These are phyloP conservation scores for Triplophysa yarkandensis DNA, from an alignment of 2,797 vertebrate species.

Conservation along the genomic window DNA sequence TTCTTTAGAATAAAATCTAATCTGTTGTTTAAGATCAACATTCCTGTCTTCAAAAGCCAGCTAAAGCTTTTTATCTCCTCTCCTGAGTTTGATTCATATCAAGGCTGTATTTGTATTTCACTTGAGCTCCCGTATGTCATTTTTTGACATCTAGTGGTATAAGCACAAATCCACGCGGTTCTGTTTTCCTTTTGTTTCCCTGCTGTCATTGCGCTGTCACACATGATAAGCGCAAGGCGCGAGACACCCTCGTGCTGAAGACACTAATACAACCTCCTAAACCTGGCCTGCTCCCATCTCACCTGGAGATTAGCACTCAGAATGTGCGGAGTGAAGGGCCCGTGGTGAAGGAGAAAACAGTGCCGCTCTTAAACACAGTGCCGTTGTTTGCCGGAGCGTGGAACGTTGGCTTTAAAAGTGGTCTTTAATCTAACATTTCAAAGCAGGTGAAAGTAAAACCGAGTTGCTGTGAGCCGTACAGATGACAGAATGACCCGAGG, in stretches of 20 bases:
- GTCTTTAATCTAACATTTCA: slow-evolving; percentile 44
- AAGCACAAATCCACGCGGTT: slow-evolving; percentile 37
- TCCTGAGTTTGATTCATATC: slow-evolving; percentile 52
- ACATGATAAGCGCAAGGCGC: slow-evolving; percentile 43
- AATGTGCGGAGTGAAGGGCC: slow-evolving; percentile 20
- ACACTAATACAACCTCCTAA: slow-evolving; percentile 31
- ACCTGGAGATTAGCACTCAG: slow-evolving; percentile 41
- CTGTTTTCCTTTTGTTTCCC: slow-evolving; percentile 45
- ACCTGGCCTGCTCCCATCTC: slow-evolving; percentile 36
- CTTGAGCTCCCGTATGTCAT: slow-evolving; percentile 47
- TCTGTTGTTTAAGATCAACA: slow-evolving; percentile 37
- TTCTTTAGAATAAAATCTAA: slow-evolving; percentile 18
- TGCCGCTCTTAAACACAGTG: background rate
- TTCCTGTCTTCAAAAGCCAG: slow-evolving; percentile 6
- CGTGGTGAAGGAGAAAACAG: slow-evolving; percentile 7
- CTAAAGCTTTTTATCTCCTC: slow-evolving; percentile 38
- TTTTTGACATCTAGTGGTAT: slow-evolving; percentile 43
- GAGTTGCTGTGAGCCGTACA: background rate
- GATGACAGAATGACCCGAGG: slow-evolving; percentile 9
- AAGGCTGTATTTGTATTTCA: slow-evolving; percentile 28
- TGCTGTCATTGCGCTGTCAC: slow-evolving; percentile 55
- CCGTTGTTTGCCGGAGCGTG: slow-evolving; percentile 18
- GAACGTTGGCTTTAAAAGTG: slow-evolving; percentile 23
- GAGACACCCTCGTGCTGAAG: slow-evolving; percentile 16
- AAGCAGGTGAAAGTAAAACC: slow-evolving; percentile 33